Conservation (phyloP, 2,888 invertebrate species). For the Zootermopsis nevadensis region DNA sequence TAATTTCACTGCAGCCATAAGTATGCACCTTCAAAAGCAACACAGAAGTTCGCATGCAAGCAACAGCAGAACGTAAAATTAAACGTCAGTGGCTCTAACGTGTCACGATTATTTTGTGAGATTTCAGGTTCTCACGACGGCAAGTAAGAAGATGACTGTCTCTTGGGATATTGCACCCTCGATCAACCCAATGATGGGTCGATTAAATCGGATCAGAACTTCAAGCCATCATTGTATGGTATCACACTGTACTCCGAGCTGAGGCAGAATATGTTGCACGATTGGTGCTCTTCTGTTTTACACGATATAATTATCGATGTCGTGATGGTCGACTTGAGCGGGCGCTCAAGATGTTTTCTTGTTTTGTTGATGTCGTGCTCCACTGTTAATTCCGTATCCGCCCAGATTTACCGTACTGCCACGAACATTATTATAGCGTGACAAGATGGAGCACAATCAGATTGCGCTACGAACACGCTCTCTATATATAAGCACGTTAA, state of each 20-base stretch:
- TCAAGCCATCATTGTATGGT: neutral
- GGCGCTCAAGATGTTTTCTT: constrained; percentile 4
- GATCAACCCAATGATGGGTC: too few relatives aligned
- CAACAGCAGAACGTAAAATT: too few relatives aligned
- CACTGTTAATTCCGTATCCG: constrained; percentile 13
- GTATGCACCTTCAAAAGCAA: neutral
- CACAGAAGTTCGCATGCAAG: neutral
- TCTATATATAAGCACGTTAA: neutral
- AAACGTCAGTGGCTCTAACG: too few relatives aligned
- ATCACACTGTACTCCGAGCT: neutral
- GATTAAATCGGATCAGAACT: neutral
- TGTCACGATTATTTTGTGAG: too few relatives aligned
- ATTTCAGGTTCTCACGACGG: too few relatives aligned
- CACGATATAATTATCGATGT: constrained; percentile 29
- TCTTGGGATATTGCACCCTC: too few relatives aligned
- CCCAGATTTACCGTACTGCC: constrained; percentile 21
- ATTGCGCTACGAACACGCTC: neutral
- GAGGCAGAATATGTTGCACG: constrained; percentile 18
- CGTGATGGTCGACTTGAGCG: constrained; percentile 26
- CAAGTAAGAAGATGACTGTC: too few relatives aligned
- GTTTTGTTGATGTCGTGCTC: constrained; percentile 25
- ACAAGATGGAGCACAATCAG: neutral
- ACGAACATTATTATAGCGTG: neutral
- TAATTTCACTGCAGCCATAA: neutral
- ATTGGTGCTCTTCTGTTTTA: constrained; percentile 28